Base-by-base conservation (phyloP, 2,888 invertebrate species). In the Ischnura elegans region DNA sequence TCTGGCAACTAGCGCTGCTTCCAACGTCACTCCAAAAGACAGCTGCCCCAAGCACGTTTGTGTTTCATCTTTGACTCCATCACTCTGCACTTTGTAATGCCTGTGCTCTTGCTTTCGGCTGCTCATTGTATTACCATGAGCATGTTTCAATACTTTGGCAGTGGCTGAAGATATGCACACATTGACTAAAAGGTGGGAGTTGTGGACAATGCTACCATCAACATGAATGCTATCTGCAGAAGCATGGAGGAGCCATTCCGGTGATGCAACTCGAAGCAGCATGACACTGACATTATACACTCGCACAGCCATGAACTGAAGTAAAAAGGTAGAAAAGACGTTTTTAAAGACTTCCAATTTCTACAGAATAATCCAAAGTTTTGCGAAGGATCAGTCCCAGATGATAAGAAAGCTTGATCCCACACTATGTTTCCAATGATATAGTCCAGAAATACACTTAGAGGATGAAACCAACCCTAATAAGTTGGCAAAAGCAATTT, bases 241-340 rank as follows among this genome's bases (percentile, higher is more conserved):
- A 3, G 97, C 97, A 95, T 98, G 97, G 4, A 98, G 96, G 45
- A 97, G 96, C 97, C 97, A 98, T 16, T 97, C 97, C 43, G 97
- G 97, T 90, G 97, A 97, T 94, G 97, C 96, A 95, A 97, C 96
- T 95, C 97, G 95, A 95, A 98, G 96, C 94, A 97, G 96, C 95
- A 97, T 97, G 55, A 97, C 96, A 10, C 97, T 97, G 95, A 98
- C 96, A 95, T 98, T 98, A 95, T 98, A 97, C 93, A 98, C 97
- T 95, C 98, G 98, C 42, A 98, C 97, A 21, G 98, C 98, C 97
- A 98, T 98, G 95, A 98, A 98, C 98, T 98, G 95, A 84, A 95
- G 95, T 94, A 36, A 76, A 8, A 93, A 66, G n/a, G n/a, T n/a
- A n/a, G n/a, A n/a, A n/a, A n/a, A n/a, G n/a, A n/a, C n/a, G n/a